Conservation (phyloP, 1,140 invertebrate genomes). For the Calliopsis andreniformis region DNA sequence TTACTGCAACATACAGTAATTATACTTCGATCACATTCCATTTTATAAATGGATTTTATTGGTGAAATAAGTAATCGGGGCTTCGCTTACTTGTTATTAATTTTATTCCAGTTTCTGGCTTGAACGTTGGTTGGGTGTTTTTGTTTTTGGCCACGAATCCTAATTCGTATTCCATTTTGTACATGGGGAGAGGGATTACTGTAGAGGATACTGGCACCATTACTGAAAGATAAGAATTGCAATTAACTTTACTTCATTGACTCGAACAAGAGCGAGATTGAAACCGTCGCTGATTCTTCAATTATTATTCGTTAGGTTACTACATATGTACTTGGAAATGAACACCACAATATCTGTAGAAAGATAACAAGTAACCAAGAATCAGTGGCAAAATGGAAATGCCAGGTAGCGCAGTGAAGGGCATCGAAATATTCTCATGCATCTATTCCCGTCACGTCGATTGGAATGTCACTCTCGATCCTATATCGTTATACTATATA, state of each 20-base stretch:
- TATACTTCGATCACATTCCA: neutral
- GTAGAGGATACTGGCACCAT: slow-evolving; percentile 85
- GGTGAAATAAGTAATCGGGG: no score
- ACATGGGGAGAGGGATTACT: slow-evolving; percentile 84
- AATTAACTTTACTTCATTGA: neutral
- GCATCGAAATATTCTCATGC: neutral
- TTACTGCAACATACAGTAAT: slow-evolving; percentile 65
- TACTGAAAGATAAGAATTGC: slow-evolving; percentile 75
- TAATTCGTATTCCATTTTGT: slow-evolving; percentile 80
- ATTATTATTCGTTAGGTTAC: no score
- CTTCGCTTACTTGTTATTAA: slow-evolving; percentile 76
- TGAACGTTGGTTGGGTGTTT: slow-evolving; percentile 70
- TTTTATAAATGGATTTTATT: neutral
- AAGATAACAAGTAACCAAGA: no score
- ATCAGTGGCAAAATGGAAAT: neutral
- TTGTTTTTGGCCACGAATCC: slow-evolving; percentile 73
- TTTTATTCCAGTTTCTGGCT: slow-evolving; percentile 73
- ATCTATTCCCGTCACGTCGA: neutral
- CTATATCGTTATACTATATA: neutral
- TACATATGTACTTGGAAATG: no score
- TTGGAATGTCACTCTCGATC: neutral
- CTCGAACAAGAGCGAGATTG: no score
- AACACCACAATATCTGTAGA: no score
- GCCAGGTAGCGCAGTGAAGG: neutral
- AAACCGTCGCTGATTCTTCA: no score